Conservation (phyloP, 1,140 invertebrate genomes). For the Thaumatotibia leucotreta region DNA sequence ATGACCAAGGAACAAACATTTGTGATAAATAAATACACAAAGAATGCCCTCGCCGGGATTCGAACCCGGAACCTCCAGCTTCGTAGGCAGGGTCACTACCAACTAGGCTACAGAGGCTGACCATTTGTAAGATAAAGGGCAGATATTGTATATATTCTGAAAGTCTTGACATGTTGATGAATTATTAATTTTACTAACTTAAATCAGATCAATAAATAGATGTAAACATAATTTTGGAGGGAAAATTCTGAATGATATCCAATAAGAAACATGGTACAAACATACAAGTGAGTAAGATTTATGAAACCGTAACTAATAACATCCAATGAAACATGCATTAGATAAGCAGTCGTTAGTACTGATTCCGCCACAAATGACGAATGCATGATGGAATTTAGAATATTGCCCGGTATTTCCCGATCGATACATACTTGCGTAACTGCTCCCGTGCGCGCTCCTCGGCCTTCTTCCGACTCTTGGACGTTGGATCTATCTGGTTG, state of each 20-base stretch:
- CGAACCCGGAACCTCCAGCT: too few species aligned
- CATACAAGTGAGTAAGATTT: background rate
- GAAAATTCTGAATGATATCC: background rate
- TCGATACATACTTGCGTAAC: constrained; percentile 78
- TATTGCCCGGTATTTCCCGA: constrained; percentile 18
- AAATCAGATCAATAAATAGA: background rate
- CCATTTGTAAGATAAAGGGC: too few species aligned
- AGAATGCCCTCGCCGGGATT: too few species aligned
- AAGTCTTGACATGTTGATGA: background rate
- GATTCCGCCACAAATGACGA: background rate
- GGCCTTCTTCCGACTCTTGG: constrained; percentile 87
- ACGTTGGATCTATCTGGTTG: constrained; percentile 89
- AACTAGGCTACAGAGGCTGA: too few species aligned
- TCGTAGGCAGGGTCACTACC: too few species aligned
- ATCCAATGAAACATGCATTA: background rate
- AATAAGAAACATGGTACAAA: background rate
- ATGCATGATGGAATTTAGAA: background rate
- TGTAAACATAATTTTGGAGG: background rate
- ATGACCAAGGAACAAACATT: too few species aligned
- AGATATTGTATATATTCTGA: background rate
- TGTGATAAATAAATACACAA: too few species aligned
- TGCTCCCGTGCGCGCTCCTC: constrained; percentile 83
- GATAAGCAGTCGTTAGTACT: background rate
- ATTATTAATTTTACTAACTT: too few species aligned
- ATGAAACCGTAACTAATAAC: background rate